A percentile compares a stretch with the other conserved stretches of the same genome.
Evolutionary conservation across 2,113 vertebrate genomes (phyloP).

Genomic region (Blennius ocellaris): DNA sequence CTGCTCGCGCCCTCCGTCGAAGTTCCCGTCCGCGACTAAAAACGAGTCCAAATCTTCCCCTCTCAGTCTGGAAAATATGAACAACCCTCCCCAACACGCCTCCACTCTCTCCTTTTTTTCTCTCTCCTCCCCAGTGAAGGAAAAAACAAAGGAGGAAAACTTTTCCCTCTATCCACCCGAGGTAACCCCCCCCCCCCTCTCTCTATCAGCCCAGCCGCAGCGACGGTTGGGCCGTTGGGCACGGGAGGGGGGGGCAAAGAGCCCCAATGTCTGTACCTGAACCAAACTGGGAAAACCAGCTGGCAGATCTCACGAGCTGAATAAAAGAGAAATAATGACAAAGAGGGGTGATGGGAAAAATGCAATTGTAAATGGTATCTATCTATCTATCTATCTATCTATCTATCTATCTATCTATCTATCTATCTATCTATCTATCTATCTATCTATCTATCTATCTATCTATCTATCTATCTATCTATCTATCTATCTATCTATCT

Average conservation of each 20-base stretch:
- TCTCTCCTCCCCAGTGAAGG: conserved; percentile 8
- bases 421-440: no score
- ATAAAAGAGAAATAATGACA: no score
- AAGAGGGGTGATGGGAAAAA: no score
- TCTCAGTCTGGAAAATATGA: conserved; percentile 35
- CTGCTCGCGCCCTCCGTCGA: conserved; percentile 20
- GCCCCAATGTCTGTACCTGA: background rate
- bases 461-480: no score
- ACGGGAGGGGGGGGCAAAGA: background rate
- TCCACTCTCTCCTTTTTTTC: background rate
- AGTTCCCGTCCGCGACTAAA: background rate
- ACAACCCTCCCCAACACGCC: conserved; percentile 2
- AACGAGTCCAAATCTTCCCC: background rate
- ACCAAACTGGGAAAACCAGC: no score
- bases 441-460: no score
- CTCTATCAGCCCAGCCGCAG: conserved; percentile 32
- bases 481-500: no score
- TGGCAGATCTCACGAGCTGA: no score
- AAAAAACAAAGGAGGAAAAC: conserved; percentile 56
- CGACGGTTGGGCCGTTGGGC: conserved; percentile 42
- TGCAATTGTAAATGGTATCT: no score
- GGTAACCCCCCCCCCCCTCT: conserved; percentile 20
- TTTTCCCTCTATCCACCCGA: conserved; percentile 14
- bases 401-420: no score
- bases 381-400: no score